Evolutionary conservation across 2,113 vertebrate species (phyloP).

Genomic region (Fulica atra): DNA sequence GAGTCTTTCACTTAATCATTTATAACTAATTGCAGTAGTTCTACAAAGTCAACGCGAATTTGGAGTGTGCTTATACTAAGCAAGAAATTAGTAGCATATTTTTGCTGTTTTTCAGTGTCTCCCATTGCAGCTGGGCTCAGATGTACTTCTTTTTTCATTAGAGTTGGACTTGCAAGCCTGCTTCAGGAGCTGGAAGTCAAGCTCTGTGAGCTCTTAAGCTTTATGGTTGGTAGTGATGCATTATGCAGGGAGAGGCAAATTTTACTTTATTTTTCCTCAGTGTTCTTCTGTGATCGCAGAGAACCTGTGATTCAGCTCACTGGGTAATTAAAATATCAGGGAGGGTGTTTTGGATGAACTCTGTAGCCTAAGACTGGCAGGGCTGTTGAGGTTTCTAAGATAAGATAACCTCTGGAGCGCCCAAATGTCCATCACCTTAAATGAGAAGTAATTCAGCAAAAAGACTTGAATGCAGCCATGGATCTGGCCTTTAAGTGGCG

Average conservation of each 20-base stretch:
- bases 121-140: not conserved
- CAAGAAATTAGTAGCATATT: not conserved
- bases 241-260: rapidly evolving
- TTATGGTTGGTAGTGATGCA: rapidly evolving
- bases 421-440: not conserved
- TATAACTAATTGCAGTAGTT: not conserved
- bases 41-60: not conserved
- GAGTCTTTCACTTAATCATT: constrained; percentile 24
- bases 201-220: no score
- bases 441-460: not conserved
- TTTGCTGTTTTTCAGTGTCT: not conserved
- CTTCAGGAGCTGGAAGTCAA: not conserved
- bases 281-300: not conserved
- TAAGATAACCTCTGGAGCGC: rapidly evolving
- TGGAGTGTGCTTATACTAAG: not conserved
- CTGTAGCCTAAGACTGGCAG: not conserved
- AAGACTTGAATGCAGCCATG: not conserved
- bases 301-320: not conserved
- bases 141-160: not conserved
- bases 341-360: not conserved
- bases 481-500: not conserved
- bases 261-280: not conserved
- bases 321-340: rapidly evolving
- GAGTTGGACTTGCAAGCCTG: not conserved
- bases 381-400: not conserved